Conservation (phyloP, 23 tunicate species). For the Clavelina lepadiformis region DNA sequence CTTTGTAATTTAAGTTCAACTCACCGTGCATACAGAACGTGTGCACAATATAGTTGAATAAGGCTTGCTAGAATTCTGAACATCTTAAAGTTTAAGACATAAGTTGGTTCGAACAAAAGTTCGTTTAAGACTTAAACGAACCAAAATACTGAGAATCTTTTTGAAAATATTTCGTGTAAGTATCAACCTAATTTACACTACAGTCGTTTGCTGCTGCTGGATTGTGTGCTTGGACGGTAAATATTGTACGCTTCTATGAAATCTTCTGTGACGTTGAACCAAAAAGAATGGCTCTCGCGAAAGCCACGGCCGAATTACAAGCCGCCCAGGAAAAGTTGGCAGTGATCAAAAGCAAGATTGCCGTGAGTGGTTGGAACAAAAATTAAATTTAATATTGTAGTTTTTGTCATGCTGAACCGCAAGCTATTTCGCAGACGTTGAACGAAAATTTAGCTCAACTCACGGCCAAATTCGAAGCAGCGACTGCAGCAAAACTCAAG, state of each 20-base stretch:
- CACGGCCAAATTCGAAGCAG: conserved; percentile 85
- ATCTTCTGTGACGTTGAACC: conserved; percentile 99
- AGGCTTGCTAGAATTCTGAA: too few species aligned
- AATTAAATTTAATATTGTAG: too few species aligned
- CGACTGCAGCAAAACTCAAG: conserved; percentile 93
- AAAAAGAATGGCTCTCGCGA: conserved; percentile 77
- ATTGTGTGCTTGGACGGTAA: conserved; percentile 91
- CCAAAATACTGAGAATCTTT: too few species aligned
- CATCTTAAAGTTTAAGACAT: too few species aligned
- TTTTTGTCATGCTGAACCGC: too few species aligned
- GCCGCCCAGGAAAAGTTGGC: conserved; percentile 85
- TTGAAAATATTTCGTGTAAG: too few species aligned
- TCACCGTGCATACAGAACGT: too few species aligned
- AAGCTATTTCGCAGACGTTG: conserved; percentile 39
- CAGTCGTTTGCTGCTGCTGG: conserved; percentile 95
- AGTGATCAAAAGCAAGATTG: conserved; percentile 74
- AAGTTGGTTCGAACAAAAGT: too few species aligned
- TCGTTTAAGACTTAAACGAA: too few species aligned
- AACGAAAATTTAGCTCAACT: conserved; percentile 80
- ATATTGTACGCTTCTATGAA: conserved; percentile 87
- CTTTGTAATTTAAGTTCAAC: too few species aligned
- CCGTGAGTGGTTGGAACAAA: conserved; percentile 56
- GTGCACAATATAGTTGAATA: too few species aligned
- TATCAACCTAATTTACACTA: too few species aligned
- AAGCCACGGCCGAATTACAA: conserved; percentile 80